Evolutionary conservation across 2,888 invertebrate genomes (phyloP).

Genomic region (Acronicta alni): DNA sequence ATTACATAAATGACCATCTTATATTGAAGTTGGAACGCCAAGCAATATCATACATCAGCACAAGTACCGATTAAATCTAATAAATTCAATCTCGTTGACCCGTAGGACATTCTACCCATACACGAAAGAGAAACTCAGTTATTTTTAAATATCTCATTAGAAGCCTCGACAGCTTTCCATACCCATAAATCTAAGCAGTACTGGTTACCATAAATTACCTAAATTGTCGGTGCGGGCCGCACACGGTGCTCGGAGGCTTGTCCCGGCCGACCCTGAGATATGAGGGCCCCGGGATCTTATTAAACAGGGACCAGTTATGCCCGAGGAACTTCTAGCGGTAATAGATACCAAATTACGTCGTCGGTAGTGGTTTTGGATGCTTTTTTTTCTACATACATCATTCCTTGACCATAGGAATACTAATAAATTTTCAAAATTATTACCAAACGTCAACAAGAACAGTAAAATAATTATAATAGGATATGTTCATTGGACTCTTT

Average conservation of each 20-base stretch:
- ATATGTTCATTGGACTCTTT: background rate
- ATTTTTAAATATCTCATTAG: constrained; percentile 56
- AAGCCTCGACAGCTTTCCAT: constrained; percentile 47
- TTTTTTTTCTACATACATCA: background rate
- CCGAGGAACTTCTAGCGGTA: constrained; percentile 15
- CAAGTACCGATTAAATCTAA: background rate
- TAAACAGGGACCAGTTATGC: constrained; percentile 26
- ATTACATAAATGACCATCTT: background rate
- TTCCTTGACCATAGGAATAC: too few species aligned
- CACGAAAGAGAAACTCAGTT: constrained; percentile 44
- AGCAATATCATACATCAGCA: background rate
- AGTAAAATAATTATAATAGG: too few species aligned
- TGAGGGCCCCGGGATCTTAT: constrained; percentile 43
- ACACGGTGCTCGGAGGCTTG: constrained; percentile 54
- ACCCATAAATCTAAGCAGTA: constrained; percentile 50
- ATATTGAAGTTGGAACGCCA: background rate
- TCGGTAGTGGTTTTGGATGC: constrained; percentile 15
- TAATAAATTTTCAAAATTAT: too few species aligned
- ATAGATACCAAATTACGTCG: constrained; percentile 45
- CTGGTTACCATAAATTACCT: constrained; percentile 61
- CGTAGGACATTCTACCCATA: constrained; percentile 5
- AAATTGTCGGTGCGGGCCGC: constrained; percentile 61
- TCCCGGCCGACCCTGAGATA: constrained; percentile 41
- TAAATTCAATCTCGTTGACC: constrained; percentile 11
- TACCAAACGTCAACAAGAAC: too few species aligned